A percentile compares a stretch with the other conserved stretches of the same genome.
Conservation (phyloP, 2,888 invertebrate species). For the Ophion obscuratus region DNA sequence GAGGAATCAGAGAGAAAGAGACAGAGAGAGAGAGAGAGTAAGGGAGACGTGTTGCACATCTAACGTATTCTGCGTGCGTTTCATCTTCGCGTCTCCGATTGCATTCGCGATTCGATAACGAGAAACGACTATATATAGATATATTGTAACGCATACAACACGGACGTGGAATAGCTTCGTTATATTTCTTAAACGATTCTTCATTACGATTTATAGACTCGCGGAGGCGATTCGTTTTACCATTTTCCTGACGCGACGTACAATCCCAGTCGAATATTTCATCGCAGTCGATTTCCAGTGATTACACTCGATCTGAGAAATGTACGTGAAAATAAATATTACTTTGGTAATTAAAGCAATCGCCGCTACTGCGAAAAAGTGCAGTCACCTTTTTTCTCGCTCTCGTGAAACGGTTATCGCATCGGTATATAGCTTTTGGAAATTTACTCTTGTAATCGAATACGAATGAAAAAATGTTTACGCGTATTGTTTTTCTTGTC, state of each 20-base stretch:
- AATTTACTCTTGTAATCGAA: no score
- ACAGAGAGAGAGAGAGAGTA: constrained; percentile 23
- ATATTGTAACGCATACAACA: background rate
- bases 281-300: constrained; percentile 15
- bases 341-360: background rate
- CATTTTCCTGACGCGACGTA: background rate
- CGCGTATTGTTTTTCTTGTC: no score
- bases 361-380: background rate
- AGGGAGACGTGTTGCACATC: constrained; percentile 33
- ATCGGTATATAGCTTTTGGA: no score
- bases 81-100: constrained; percentile 52
- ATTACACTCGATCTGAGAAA: background rate
- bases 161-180: background rate
- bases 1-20: constrained; percentile 57
- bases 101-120: constrained; percentile 64
- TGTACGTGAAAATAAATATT: background rate
- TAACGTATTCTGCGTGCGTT: constrained; percentile 52
- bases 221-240: constrained; percentile 31
- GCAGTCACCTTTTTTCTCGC: background rate
- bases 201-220: constrained; percentile 29
- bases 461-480: no score
- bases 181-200: constrained; percentile 57
- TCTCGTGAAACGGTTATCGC: background rate
- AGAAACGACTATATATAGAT: constrained; percentile 16
- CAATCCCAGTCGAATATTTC: constrained; percentile 12